A percentile compares a stretch with the other conserved stretches of the same genome.
Conservation (phyloP, 2,888 invertebrate genomes). For the Platerodrilus igneus region DNA sequence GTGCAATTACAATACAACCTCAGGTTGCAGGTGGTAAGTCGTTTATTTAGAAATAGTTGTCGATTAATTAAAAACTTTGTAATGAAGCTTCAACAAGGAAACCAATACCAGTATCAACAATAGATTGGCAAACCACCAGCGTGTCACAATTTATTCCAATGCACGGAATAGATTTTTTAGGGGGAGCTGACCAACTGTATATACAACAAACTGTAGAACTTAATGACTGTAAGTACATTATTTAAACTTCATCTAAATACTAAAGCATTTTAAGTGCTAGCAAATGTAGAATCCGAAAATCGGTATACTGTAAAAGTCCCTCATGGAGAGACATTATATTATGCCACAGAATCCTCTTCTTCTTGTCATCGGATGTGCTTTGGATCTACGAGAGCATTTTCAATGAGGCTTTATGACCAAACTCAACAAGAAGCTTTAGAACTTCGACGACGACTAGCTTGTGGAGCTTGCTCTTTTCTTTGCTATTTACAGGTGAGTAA, state of each 20-base stretch:
- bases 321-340: constrained; percentile 69
- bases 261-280: constrained; percentile 55
- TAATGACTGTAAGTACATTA: constrained; percentile 68
- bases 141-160: constrained; percentile 59
- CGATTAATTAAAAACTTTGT: neutral
- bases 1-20: constrained; percentile 20
- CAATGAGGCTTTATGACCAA: constrained; percentile 76
- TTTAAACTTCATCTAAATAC: constrained; percentile 12
- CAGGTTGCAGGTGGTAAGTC: constrained; percentile 12
- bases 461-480: constrained; percentile 64
- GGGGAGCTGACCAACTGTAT: constrained; percentile 62
- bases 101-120: constrained; percentile 56
- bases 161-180: constrained; percentile 67
- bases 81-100: constrained; percentile 42
- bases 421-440: constrained; percentile 78
- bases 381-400: constrained; percentile 69
- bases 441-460: constrained; percentile 64
- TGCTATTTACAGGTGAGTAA: constrained; percentile 63
- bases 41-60: neutral
- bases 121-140: constrained; percentile 56
- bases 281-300: constrained; percentile 63
- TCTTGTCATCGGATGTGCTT: constrained; percentile 62
- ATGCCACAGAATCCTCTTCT: constrained; percentile 64
- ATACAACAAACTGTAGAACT: constrained; percentile 79
- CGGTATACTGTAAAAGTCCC: constrained; percentile 69